Conservation (phyloP, 2,113 vertebrate genomes). For the Irena cyanogastra region DNA sequence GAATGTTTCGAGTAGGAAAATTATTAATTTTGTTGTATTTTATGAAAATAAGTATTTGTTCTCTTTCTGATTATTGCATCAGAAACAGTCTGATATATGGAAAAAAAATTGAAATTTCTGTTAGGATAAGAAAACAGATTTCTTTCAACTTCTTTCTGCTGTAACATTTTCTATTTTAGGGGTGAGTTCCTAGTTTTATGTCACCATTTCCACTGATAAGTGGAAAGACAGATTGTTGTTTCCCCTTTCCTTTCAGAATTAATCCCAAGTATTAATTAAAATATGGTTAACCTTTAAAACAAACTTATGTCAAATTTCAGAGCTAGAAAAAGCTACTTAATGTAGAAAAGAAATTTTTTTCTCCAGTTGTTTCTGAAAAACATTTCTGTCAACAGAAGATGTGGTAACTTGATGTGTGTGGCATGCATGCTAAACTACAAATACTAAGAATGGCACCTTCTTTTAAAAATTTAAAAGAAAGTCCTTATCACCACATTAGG, state of each 20-base stretch:
- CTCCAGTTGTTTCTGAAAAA: background rate
- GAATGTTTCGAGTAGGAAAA: background rate
- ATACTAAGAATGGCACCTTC: background rate
- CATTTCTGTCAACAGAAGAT: background rate
- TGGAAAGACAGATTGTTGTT: background rate
- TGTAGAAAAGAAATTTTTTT: background rate
- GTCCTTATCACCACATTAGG: background rate
- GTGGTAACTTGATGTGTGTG: background rate
- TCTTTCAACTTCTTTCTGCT: background rate
- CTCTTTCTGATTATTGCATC: background rate
- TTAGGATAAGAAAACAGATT: background rate
- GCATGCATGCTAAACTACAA: background rate
- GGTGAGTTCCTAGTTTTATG: background rate
- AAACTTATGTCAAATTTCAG: background rate
- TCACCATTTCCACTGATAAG: background rate
- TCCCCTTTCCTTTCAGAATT: background rate
- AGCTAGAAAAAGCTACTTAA: background rate
- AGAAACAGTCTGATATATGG: background rate
- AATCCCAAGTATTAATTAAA: constrained; percentile 30
- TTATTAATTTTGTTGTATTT: background rate
- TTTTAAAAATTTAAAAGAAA: background rate
- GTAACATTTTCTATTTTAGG: background rate
- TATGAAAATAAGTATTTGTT: background rate
- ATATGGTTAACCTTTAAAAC: constrained; percentile 16
- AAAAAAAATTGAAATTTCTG: background rate